phyloP scores from a whole-genome alignment of 1,140 invertebrate species.

The Drosophila obscura region DNA sequence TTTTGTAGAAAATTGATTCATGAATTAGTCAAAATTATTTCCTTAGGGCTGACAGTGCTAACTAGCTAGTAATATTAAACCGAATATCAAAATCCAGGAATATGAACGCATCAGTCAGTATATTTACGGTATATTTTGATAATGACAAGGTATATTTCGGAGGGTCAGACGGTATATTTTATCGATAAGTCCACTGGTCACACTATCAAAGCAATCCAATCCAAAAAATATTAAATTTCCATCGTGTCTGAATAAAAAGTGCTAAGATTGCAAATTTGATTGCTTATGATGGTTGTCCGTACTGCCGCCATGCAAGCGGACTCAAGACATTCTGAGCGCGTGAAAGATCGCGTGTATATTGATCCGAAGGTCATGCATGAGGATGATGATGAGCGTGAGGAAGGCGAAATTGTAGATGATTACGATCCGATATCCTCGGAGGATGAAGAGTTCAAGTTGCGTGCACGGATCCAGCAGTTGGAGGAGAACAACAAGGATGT shows the following conservation, averaged over 20 bases:
- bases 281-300: constrained; percentile 25
- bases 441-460: constrained; percentile 74
- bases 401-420: constrained; percentile 83
- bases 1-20: too few relatives aligned
- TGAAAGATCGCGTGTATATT: neutral
- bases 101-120: too few relatives aligned
- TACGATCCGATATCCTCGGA: constrained; percentile 80
- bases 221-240: too few relatives aligned
- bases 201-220: too few relatives aligned
- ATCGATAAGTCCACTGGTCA: too few relatives aligned
- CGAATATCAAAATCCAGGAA: too few relatives aligned
- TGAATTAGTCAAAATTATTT: too few relatives aligned
- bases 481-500: constrained; percentile 81
- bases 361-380: neutral
- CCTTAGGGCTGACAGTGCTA: too few relatives aligned
- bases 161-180: too few relatives aligned
- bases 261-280: constrained; percentile 8
- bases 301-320: constrained; percentile 18
- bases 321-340: neutral
- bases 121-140: too few relatives aligned
- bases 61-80: too few relatives aligned
- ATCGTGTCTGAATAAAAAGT: neutral
- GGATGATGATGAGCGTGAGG: constrained; percentile 61
- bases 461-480: constrained; percentile 73
- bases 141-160: too few relatives aligned